Evolutionary conservation across 2,113 vertebrate species (phyloP).

Genomic region (Pseudorasbora parva): DNA sequence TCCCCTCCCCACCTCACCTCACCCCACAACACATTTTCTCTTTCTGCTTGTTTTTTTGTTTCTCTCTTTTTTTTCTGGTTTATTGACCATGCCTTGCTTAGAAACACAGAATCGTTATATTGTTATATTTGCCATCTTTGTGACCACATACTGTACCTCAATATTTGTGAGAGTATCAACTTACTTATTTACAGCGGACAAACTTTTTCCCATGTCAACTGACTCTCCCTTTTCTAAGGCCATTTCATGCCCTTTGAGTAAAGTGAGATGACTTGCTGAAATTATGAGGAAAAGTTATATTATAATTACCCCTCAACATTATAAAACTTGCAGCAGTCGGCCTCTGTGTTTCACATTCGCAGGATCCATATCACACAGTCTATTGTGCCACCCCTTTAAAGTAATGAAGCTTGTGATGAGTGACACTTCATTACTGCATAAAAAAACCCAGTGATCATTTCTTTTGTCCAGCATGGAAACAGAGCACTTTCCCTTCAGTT

Average conservation of each 20-base stretch:
- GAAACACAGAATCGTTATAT: neutral
- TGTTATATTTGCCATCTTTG: neutral
- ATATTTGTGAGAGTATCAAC: neutral
- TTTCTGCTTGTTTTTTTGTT: neutral
- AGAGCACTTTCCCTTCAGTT: constrained; percentile 51
- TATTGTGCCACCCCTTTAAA: constrained; percentile 56
- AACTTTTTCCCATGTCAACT: constrained; percentile 36
- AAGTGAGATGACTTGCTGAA: constrained; percentile 50
- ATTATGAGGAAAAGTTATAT: constrained; percentile 59
- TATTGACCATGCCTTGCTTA: neutral
- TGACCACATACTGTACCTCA: neutral
- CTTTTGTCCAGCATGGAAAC: constrained; percentile 58
- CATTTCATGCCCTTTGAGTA: constrained; percentile 40
- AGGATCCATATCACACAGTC: constrained; percentile 55
- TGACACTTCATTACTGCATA: constrained; percentile 60
- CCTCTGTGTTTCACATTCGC: constrained; percentile 43
- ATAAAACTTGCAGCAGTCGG: constrained; percentile 45
- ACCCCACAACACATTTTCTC: neutral
- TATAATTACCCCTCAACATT: constrained; percentile 53
- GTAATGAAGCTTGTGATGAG: constrained; percentile 62
- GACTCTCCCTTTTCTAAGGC: neutral
- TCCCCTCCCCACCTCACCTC: neutral
- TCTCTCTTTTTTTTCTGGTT: neutral
- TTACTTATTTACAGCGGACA: constrained; percentile 3
- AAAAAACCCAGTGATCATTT: constrained; percentile 56